Percentiles rank a stretch among this genome's conserved stretches.
phyloP scores from a whole-genome alignment of 2,888 invertebrate genomes.

The Theretra japonica region DNA sequence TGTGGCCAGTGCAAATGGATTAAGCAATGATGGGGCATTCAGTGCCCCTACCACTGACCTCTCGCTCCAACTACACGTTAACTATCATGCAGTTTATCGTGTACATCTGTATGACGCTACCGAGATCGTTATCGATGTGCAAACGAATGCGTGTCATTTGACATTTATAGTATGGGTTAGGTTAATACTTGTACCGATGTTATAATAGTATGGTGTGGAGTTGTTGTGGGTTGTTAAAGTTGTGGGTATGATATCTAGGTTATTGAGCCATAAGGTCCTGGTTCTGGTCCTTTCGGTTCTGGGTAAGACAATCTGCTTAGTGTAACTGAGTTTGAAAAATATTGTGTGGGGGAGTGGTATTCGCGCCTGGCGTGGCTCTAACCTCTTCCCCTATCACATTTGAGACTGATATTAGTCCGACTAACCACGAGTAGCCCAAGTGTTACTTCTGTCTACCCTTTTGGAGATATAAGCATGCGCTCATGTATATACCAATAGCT shows the following conservation, averaged over 20 bases:
- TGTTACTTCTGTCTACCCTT: too few relatives aligned
- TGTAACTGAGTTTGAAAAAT: too few relatives aligned
- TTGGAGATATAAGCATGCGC: too few relatives aligned
- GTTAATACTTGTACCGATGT: background rate
- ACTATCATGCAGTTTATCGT: background rate
- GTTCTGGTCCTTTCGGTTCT: too few relatives aligned
- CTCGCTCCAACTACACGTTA: conserved; percentile 18
- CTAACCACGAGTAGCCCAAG: too few relatives aligned
- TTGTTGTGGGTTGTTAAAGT: background rate
- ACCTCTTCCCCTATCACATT: too few relatives aligned
- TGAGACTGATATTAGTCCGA: too few relatives aligned
- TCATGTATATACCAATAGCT: too few relatives aligned
- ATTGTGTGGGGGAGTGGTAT: too few relatives aligned
- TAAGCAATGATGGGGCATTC: conserved; percentile 66
- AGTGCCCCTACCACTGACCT: conserved; percentile 27
- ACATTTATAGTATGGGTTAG: background rate
- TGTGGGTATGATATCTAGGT: background rate
- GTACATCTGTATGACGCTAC: background rate
- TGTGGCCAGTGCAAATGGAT: conserved; percentile 68
- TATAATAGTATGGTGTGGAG: background rate
- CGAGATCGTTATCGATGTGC: background rate
- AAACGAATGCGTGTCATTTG: conserved; percentile 6
- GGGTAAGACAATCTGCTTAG: too few relatives aligned
- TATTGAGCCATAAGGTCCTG: too few relatives aligned
- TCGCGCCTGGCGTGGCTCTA: too few relatives aligned